Base-by-base conservation (phyloP, 2,888 invertebrate species). In the Cheilosia urbana region DNA sequence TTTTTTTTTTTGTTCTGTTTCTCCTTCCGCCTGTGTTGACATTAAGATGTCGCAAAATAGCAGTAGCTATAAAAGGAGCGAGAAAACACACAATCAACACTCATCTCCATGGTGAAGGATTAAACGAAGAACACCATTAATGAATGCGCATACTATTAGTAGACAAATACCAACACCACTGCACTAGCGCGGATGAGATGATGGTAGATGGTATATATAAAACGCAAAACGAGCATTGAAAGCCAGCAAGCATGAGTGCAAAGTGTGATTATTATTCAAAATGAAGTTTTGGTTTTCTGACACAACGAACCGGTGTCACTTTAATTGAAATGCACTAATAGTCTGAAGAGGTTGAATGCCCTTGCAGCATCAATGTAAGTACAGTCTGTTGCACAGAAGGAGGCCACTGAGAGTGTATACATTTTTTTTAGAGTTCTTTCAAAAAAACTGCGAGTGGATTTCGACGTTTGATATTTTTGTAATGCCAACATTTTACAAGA, bases 61-160 rank as follows among this genome's bases (percentile, higher is more conserved):
- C 78, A 72, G 30, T 71, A 24, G 24, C 21, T 13, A 71, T 34
- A 19, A 27, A 60, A 49, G 24, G 34, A 24, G 13, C 24, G 51
- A 21, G 24, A 13, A 49, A 53, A 1, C 40, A 63, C 58, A 73
- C 37, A 69, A 57, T 69, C 51, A 42, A 77, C 37, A 37, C 37
- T 60, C 71, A 66, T 77, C 45, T 27, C 24, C 53, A 66, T 82
- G 40, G 82, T 45, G 45, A 27, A 57, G 27, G 53, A 71, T 51
- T 82, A 42, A 72, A 78, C 40, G 72, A 72, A 72, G 40, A 58
- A 71, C 81, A 60, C 62, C 72, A 58, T 85, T 85, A 85, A 85
- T 85, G 81, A 81, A 85, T 81, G 81, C 47, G 76, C 85, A 85
- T 85, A 85, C 85, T 81, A 81, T 85, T 85, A 85, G 81, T 72